Evolutionary conservation across 2,797 vertebrate genomes (phyloP).

Genomic region (Sebastes goodei): DNA sequence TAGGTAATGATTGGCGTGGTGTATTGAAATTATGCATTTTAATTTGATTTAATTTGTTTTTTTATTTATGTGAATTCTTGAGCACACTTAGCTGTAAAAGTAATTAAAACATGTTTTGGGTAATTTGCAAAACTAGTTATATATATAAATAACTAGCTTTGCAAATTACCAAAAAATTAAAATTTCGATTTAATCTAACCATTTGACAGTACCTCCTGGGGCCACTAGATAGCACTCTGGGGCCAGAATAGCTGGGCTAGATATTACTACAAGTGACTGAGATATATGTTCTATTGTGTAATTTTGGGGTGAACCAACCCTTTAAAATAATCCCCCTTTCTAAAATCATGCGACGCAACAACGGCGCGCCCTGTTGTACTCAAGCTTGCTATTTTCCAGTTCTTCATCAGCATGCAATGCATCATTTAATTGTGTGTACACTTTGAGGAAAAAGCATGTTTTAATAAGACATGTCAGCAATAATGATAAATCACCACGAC

Average conservation of each 20-base stretch:
- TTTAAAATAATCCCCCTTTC: not conserved
- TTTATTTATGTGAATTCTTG: too few species aligned
- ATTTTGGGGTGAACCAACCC: not conserved
- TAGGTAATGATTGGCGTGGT: too few species aligned
- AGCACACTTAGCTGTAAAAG: too few species aligned
- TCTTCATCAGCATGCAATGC: not conserved
- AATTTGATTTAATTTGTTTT: too few species aligned
- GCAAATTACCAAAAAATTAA: too few species aligned
- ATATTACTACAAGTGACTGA: not conserved
- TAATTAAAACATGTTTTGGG: too few species aligned
- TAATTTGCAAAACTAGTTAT: too few species aligned
- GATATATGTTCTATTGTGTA: not conserved
- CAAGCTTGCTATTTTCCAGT: not conserved
- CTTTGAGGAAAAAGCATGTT: not conserved
- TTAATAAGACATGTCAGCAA: too few species aligned
- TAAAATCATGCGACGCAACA: rapidly evolving
- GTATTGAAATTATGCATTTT: too few species aligned
- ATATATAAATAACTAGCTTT: too few species aligned
- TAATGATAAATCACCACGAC: not conserved
- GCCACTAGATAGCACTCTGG: not conserved
- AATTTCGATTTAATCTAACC: too few species aligned
- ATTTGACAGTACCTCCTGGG: not conserved
- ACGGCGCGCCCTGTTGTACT: not conserved
- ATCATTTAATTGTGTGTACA: not conserved
- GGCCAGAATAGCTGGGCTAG: not conserved